phyloP scores from a whole-genome alignment of 2,888 invertebrate species.

The Branchellion lobata region DNA sequence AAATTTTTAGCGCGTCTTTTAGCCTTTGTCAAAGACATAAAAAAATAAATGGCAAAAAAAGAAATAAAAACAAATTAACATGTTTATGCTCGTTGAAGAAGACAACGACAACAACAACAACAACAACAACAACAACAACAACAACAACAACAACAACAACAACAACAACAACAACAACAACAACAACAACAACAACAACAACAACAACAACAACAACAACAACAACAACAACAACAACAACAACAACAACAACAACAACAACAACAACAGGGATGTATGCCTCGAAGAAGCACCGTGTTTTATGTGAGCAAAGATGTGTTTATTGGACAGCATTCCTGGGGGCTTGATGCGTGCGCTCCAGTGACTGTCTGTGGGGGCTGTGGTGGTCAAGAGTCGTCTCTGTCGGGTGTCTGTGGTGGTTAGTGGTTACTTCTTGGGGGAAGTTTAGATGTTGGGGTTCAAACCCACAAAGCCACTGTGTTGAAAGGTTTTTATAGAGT shows the following conservation, averaged over 20 bases:
- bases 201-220: background rate
- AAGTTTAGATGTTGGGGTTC: too few relatives aligned
- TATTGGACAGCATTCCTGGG: too few relatives aligned
- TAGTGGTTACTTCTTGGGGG: too few relatives aligned
- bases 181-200: background rate
- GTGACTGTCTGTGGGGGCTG: too few relatives aligned
- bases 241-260: slow-evolving; percentile 15
- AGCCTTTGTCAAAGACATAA: background rate
- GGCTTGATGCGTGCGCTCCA: too few relatives aligned
- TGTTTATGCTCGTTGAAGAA: background rate
- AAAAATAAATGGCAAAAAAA: background rate
- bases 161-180: background rate
- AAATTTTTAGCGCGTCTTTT: too few relatives aligned
- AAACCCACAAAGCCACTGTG: too few relatives aligned
- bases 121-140: background rate
- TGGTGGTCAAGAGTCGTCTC: too few relatives aligned
- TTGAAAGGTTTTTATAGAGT: too few relatives aligned
- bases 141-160: background rate
- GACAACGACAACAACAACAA: background rate
- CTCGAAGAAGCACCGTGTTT: background rate
- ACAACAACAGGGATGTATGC: background rate
- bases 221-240: background rate
- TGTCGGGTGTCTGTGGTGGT: too few relatives aligned
- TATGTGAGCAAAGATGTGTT: background rate
- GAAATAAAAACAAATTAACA: background rate